phyloP scores from a whole-genome alignment of 2,113 vertebrate species.

The Thamnophis sirtalis region DNA sequence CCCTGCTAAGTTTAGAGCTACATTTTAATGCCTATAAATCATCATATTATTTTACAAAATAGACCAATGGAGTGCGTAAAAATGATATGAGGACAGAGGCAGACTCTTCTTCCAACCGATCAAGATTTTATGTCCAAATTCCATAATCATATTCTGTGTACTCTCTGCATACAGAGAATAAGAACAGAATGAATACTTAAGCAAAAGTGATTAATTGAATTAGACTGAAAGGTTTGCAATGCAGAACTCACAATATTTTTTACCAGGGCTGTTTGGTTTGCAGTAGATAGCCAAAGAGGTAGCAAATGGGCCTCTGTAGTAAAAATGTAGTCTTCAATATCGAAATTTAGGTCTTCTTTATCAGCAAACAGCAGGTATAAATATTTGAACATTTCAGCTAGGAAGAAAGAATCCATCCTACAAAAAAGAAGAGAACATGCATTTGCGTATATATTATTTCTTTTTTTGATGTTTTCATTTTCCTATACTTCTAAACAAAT shows the following conservation, averaged over 20 bases:
- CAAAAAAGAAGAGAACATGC: neutral
- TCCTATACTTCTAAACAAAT: neutral
- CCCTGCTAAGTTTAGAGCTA: neutral
- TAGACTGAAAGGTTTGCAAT: neutral
- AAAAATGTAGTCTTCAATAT: conserved; percentile 96
- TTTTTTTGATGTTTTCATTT: neutral
- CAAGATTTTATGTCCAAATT: neutral
- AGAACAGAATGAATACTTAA: neutral
- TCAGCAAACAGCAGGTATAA: conserved; percentile 94
- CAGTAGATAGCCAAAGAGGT: conserved; percentile 91
- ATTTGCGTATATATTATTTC: neutral
- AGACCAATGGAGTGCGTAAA: neutral
- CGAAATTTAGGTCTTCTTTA: conserved; percentile 86
- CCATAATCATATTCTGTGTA: neutral
- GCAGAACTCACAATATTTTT: conserved; percentile 71
- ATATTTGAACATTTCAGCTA: conserved; percentile 99
- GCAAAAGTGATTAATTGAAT: neutral
- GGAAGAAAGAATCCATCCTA: conserved; percentile 99
- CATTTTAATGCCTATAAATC: neutral
- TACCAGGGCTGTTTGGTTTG: conserved; percentile 71
- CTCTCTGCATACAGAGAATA: neutral
- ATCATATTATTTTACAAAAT: neutral
- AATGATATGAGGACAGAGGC: neutral
- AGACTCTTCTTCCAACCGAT: neutral
- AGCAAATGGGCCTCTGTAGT: conserved; percentile 98